phyloP scores from a whole-genome alignment of 2,113 vertebrate species.

The Thamnophis sirtalis region DNA sequence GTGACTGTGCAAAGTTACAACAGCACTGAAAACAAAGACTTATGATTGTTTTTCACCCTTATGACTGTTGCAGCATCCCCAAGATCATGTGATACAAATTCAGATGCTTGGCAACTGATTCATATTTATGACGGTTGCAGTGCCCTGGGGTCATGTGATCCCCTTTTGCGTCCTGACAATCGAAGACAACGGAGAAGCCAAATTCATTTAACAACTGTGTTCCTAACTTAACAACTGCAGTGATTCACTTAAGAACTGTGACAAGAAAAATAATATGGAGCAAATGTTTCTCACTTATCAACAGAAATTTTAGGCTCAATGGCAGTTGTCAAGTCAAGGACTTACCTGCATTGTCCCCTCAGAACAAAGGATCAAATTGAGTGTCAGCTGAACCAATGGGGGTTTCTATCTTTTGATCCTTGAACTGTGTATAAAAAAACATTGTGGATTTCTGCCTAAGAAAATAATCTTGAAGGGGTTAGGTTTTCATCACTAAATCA shows the following conservation, averaged over 20 bases:
- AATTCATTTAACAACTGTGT: not conserved
- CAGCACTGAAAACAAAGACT: not conserved
- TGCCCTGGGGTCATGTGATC: not conserved
- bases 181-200: no score
- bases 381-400: no score
- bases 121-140: not conserved
- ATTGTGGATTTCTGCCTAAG: no score
- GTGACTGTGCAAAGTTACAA: not conserved
- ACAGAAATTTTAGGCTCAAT: not conserved
- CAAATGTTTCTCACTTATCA: not conserved
- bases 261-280: not conserved
- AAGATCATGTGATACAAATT: not conserved
- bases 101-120: not conserved
- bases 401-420: not conserved
- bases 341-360: not conserved
- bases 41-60: not conserved
- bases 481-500: not conserved
- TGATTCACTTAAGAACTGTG: not conserved
- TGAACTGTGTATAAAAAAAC: not conserved
- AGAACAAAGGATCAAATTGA: not conserved
- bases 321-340: not conserved
- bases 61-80: not conserved
- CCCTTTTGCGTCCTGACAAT: not conserved
- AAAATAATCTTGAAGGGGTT: not conserved
- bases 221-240: not conserved